Percentiles rank a stretch among this genome's conserved stretches.
These are phyloP conservation scores for Pelagia noctiluca DNA, from an alignment of 30 jellyfish, hydroid and myxozoan species.

Conservation along the genomic window DNA sequence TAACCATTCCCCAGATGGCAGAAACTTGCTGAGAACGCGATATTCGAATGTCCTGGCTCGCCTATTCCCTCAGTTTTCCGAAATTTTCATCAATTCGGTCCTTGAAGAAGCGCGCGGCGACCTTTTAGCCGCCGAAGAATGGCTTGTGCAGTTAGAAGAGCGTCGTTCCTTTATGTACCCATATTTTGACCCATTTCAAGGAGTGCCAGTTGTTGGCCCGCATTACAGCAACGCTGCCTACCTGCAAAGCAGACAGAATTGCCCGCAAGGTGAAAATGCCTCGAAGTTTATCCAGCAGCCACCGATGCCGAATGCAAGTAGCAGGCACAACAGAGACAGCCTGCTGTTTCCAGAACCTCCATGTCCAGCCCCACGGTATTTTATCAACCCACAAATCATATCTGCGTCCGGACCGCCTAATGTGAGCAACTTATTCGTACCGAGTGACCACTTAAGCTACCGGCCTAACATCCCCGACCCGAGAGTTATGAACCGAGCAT, in stretches of 20 bases:
- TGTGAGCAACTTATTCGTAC: conserved; percentile 9
- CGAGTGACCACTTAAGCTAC: conserved; percentile 1
- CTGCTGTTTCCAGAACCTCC: background rate
- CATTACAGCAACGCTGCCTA: conserved; percentile 15
- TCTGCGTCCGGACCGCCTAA: conserved; percentile 19
- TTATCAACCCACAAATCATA: conserved; percentile 23
- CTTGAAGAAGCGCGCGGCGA: conserved; percentile 67
- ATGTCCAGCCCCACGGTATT: background rate
- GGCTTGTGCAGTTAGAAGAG: conserved; percentile 70
- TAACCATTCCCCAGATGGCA: conserved; percentile 47
- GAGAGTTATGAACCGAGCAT: too few relatives aligned
- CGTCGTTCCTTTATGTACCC: conserved; percentile 75
- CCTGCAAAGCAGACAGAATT: conserved; percentile 18
- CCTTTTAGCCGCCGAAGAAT: conserved; percentile 69
- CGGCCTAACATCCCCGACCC: too few relatives aligned
- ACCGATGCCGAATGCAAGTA: background rate
- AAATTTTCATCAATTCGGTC: conserved; percentile 62
- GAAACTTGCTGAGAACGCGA: conserved; percentile 47
- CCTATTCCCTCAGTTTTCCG: conserved; percentile 68
- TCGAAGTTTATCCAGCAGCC: background rate
- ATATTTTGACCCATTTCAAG: conserved; percentile 45
- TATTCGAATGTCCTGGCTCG: conserved; percentile 35
- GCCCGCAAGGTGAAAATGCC: background rate
- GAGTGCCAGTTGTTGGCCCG: conserved; percentile 37
- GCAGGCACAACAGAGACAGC: background rate